phyloP scores from a whole-genome alignment of 2,797 vertebrate genomes.

The Lacerta agilis region DNA sequence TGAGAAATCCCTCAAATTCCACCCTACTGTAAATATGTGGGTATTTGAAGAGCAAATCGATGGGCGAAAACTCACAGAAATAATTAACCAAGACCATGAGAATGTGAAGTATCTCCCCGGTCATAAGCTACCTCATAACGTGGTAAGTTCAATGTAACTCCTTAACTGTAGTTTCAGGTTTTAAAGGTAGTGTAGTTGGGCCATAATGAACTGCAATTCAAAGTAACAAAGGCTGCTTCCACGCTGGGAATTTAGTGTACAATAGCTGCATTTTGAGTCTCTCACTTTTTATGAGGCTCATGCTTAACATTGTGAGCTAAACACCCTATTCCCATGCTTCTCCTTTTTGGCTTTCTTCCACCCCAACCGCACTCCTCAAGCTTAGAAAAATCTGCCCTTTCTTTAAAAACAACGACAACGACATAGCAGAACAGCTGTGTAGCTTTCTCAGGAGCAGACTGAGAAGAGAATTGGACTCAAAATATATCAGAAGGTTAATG shows the following conservation, averaged over 20 bases:
- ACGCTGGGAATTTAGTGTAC: too few species aligned
- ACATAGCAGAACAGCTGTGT: too few species aligned
- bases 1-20: slow-evolving; percentile 80
- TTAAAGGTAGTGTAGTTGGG: neutral
- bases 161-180: neutral
- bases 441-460: too few species aligned
- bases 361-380: too few species aligned
- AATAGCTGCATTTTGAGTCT: too few species aligned
- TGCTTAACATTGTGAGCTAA: too few species aligned
- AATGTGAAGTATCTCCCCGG: slow-evolving; percentile 87
- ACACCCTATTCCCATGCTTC: too few species aligned
- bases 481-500: too few species aligned
- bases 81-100: slow-evolving; percentile 87
- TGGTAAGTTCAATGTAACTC: slow-evolving; percentile 72
- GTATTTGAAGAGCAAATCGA: slow-evolving; percentile 84
- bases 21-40: slow-evolving; percentile 86
- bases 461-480: too few species aligned
- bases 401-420: too few species aligned
- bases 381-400: too few species aligned
- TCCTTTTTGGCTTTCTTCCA: too few species aligned
- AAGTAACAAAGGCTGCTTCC: neutral
- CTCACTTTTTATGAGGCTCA: neutral
- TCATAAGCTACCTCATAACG: slow-evolving; percentile 83
- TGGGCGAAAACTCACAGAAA: slow-evolving; percentile 82
- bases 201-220: neutral